Percentiles rank a stretch among this genome's conserved stretches.
phyloP scores from a whole-genome alignment of 2,888 invertebrate genomes.

The Stenoptilia bipunctidactyla region DNA sequence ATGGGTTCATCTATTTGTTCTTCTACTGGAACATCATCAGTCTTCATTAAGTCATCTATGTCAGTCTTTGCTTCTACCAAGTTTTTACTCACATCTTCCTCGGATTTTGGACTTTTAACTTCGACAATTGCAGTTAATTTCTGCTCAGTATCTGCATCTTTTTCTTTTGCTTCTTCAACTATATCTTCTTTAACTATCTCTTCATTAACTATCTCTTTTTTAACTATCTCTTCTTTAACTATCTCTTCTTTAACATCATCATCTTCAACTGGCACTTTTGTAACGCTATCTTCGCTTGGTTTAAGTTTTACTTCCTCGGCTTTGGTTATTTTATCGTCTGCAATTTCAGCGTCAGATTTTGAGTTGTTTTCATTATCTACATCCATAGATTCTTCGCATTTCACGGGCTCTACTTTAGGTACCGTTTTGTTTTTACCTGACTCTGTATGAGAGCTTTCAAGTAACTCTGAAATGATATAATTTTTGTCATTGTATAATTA shows the following conservation, averaged over 20 bases:
- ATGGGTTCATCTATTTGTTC: constrained; percentile 13
- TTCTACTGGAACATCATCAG: constrained; percentile 13
- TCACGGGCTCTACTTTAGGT: too few species aligned
- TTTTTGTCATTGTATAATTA: too few species aligned
- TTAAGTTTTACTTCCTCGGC: not conserved
- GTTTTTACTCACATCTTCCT: not conserved
- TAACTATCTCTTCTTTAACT: not conserved
- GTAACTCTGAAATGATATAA: too few species aligned
- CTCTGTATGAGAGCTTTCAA: too few species aligned
- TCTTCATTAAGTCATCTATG: not conserved
- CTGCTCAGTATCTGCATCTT: not conserved
- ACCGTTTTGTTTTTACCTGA: too few species aligned
- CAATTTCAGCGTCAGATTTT: too few species aligned
- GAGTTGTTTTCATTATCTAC: too few species aligned
- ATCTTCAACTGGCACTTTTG: not conserved
- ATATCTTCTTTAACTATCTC: not conserved
- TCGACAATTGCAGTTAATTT: not conserved
- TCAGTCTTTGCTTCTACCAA: not conserved
- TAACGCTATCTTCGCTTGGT: not conserved
- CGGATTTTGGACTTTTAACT: not conserved
- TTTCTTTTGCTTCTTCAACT: not conserved
- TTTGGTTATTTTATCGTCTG: not conserved
- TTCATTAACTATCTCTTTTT: too few species aligned
- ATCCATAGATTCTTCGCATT: too few species aligned
- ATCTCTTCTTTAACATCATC: not conserved